phyloP scores from a whole-genome alignment of 2,113 vertebrate genomes.

The Eidolon helvum region DNA sequence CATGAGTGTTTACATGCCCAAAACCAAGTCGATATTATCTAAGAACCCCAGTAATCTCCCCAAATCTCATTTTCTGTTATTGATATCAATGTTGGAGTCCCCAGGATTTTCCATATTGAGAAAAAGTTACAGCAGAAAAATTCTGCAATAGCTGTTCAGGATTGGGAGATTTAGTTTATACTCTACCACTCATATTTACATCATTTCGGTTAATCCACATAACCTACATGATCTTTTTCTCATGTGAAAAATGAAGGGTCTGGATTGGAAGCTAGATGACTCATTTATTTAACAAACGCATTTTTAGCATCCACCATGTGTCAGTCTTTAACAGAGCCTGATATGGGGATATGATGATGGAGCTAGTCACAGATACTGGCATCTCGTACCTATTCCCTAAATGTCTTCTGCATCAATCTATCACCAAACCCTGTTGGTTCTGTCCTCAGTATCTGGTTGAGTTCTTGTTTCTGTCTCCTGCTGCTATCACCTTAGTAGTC shows the following conservation, averaged over 20 bases:
- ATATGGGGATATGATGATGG: not conserved
- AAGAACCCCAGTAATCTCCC: not conserved
- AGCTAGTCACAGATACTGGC: not conserved
- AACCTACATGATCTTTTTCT: not conserved
- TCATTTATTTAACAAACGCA: not conserved
- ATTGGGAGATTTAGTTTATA: conserved; percentile 29
- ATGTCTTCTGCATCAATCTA: not conserved
- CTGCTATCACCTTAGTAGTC: not conserved
- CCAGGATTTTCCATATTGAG: not conserved
- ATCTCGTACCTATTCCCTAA: not conserved
- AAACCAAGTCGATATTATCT: not conserved
- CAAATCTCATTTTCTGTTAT: not conserved
- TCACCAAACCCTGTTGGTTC: not conserved
- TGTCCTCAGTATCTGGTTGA: not conserved
- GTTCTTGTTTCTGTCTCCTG: not conserved
- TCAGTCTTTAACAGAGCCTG: not conserved
- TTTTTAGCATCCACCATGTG: not conserved
- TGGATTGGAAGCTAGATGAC: not conserved
- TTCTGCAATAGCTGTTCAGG: not conserved
- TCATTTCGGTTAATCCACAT: not conserved
- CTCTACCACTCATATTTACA: not conserved
- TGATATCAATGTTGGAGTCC: not conserved
- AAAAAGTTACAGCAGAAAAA: not conserved
- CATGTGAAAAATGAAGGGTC: not conserved
- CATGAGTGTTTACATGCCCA: not conserved